These are phyloP conservation scores for Lasioglossum morio DNA, from an alignment of 2,888 invertebrate genomes.

Conservation along the genomic window DNA sequence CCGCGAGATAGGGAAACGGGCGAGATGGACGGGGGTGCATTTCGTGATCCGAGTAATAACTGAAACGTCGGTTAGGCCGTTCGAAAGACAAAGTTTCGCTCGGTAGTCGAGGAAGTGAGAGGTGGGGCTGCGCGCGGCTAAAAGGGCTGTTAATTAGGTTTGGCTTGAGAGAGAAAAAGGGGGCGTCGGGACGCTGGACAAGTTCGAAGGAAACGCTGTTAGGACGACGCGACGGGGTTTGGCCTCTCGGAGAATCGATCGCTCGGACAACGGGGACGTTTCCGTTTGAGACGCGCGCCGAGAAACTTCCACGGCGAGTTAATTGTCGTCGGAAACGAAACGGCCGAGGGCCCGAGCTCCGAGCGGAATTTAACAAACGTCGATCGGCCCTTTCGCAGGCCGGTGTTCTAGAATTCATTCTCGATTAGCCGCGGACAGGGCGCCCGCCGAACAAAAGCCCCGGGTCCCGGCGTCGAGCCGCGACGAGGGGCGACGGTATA, in stretches of 20 bases:
- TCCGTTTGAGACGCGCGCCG: neutral
- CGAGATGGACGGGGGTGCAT: constrained; percentile 6
- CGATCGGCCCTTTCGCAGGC: constrained; percentile 9
- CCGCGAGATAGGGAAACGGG: constrained; percentile 12
- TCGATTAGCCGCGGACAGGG: neutral
- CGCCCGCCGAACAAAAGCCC: constrained; percentile 16
- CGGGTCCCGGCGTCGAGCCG: neutral
- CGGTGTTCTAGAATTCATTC: neutral
- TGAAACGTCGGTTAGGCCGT: constrained; percentile 46
- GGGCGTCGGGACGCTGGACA: constrained; percentile 46
- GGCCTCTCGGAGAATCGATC: constrained; percentile 15
- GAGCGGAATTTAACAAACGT: constrained; percentile 11
- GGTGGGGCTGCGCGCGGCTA: neutral
- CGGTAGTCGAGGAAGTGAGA: neutral
- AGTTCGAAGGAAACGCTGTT: constrained; percentile 33
- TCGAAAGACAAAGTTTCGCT: constrained; percentile 16
- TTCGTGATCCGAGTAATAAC: constrained; percentile 51
- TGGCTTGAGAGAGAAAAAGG: neutral
- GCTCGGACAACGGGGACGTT: neutral
- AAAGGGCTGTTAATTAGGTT: constrained; percentile 40
- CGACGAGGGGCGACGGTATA: constrained; percentile 21
- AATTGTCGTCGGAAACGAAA: neutral
- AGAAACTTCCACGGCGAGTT: constrained; percentile 1
- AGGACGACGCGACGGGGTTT: neutral
- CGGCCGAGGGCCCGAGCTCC: neutral